phyloP scores from a whole-genome alignment of 2,797 vertebrate genomes.

The Galaxias olidus region DNA sequence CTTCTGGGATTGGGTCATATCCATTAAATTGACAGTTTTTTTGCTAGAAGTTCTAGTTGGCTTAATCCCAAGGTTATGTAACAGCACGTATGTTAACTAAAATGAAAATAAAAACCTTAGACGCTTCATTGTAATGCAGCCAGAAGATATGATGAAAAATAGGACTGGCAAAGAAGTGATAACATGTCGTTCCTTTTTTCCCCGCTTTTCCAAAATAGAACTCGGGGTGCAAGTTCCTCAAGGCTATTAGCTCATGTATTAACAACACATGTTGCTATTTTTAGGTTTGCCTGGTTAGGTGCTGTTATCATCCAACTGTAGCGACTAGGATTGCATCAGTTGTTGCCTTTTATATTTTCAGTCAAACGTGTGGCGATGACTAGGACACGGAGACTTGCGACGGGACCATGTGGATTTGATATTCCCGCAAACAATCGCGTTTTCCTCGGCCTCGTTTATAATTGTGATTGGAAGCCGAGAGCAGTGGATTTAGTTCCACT shows the following conservation, averaged over 20 bases:
- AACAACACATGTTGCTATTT: not conserved
- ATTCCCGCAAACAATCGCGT: slow-evolving; percentile 41
- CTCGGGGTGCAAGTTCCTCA: slow-evolving; percentile 8
- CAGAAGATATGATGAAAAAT: slow-evolving; percentile 18
- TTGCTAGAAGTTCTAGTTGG: slow-evolving; percentile 64
- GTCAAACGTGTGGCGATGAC: slow-evolving; percentile 10
- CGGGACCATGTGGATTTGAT: not conserved
- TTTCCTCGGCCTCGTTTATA: slow-evolving; percentile 19
- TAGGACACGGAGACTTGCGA: not conserved
- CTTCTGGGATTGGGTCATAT: slow-evolving; percentile 53
- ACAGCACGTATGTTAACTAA: slow-evolving; percentile 50
- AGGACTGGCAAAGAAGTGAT: not conserved
- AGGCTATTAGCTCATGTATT: slow-evolving; percentile 3
- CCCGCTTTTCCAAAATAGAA: slow-evolving; percentile 12
- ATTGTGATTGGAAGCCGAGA: slow-evolving; percentile 34
- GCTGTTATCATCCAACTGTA: too few species aligned
- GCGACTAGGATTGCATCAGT: not conserved
- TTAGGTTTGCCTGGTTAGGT: too few species aligned
- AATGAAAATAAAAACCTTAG: not conserved
- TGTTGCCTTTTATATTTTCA: not conserved
- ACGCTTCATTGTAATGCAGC: slow-evolving; percentile 26
- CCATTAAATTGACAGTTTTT: slow-evolving; percentile 49
- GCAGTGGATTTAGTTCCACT: slow-evolving; percentile 43
- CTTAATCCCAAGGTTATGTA: slow-evolving; percentile 56
- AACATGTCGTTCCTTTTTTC: slow-evolving; percentile 10